Conservation (phyloP, 2,888 invertebrate species). For the Parnassius apollo region DNA sequence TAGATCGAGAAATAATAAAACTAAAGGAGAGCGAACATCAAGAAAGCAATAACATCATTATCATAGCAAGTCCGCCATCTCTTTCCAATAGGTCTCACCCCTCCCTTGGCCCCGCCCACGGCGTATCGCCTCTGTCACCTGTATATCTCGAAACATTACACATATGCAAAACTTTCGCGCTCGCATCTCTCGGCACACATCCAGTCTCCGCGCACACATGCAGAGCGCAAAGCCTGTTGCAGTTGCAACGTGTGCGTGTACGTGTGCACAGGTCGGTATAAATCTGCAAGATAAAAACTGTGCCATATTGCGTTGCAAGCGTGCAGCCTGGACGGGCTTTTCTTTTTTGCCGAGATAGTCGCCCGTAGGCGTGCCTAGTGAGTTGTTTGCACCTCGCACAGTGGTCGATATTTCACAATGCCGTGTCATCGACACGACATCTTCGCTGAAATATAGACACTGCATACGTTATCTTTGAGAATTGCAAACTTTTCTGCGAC, state of each 20-base stretch:
- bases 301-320: constrained; percentile 65
- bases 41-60: constrained; percentile 82
- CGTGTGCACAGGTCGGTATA: constrained; percentile 48
- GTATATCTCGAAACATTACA: constrained; percentile 81
- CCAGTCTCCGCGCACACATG: constrained; percentile 46
- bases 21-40: constrained; percentile 76
- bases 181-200: constrained; percentile 59
- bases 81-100: constrained; percentile 79
- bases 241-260: constrained; percentile 32
- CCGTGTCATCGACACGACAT: constrained; percentile 65
- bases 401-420: constrained; percentile 74
- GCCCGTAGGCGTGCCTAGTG: constrained; percentile 76
- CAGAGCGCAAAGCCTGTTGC: constrained; percentile 28
- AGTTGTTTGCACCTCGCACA: constrained; percentile 77
- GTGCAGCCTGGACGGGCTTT: constrained; percentile 49
- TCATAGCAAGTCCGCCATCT: constrained; percentile 79
- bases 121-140: constrained; percentile 78
- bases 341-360: constrained; percentile 66
- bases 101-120: constrained; percentile 74
- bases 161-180: constrained; percentile 80
- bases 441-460: constrained; percentile 45
- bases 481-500: constrained; percentile 41
- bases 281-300: constrained; percentile 80
- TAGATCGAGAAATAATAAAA: constrained; percentile 80
- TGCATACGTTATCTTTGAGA: constrained; percentile 38